These are phyloP conservation scores for Mercenaria mercenaria DNA, from an alignment of 1,140 invertebrate genomes.

Conservation along the genomic window DNA sequence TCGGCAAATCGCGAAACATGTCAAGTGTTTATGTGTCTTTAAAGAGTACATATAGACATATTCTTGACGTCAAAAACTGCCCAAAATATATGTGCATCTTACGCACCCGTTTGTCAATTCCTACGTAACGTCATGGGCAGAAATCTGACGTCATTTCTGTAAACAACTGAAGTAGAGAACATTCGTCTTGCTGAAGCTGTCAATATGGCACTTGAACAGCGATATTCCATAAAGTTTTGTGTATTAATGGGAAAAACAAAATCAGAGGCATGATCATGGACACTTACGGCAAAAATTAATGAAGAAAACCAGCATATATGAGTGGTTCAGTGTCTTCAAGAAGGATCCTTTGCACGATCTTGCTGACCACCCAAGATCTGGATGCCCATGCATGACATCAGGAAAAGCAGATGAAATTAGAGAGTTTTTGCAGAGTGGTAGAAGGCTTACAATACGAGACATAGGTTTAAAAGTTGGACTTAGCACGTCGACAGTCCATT, in stretches of 20 bases:
- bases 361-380: too few species aligned
- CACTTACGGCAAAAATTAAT: not conserved
- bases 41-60: not conserved
- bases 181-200: not conserved
- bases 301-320: not conserved
- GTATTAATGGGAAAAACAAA: not conserved
- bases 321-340: constrained; percentile 8
- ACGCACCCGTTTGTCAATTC: not conserved
- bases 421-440: too few species aligned
- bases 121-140: not conserved
- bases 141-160: not conserved
- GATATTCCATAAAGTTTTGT: not conserved
- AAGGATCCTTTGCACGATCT: not conserved
- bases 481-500: too few species aligned
- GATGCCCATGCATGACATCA: too few species aligned
- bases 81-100: not conserved
- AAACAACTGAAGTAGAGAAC: not conserved
- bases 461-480: too few species aligned
- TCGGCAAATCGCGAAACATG: not conserved
- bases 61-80: not conserved
- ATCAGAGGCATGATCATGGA: not conserved
- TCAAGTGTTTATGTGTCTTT: not conserved
- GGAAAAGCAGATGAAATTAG: too few species aligned
- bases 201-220: not conserved
- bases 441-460: too few species aligned